Evolutionary conservation across 2,113 vertebrate genomes (phyloP).

Genomic region (Nothobranchius furzeri): DNA sequence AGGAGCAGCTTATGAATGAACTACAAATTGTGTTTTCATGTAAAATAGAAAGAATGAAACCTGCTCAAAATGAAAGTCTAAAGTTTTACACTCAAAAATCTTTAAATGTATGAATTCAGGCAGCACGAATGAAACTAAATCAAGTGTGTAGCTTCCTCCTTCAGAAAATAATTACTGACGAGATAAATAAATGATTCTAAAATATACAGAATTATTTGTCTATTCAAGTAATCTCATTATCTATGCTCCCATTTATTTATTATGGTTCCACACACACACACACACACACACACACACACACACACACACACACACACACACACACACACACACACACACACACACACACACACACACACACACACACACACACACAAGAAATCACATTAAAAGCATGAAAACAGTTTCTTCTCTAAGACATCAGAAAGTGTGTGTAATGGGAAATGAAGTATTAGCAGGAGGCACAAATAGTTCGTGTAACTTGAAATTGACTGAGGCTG

Average conservation of each 20-base stretch:
- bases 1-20: constrained; percentile 14
- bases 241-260: constrained; percentile 48
- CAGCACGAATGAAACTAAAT: too few relatives aligned
- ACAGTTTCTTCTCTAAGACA: constrained; percentile 45
- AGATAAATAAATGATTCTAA: constrained; percentile 1
- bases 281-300: too few relatives aligned
- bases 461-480: constrained; percentile 84
- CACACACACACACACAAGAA: constrained; percentile 6
- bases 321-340: background rate
- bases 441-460: constrained; percentile 81
- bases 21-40: constrained; percentile 12
- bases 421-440: constrained; percentile 73
- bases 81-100: too few relatives aligned
- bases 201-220: constrained; percentile 51
- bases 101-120: too few relatives aligned
- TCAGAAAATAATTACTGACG: constrained; percentile 33
- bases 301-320: too few relatives aligned
- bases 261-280: constrained; percentile 35
- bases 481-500: constrained; percentile 84
- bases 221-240: constrained; percentile 29
- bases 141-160: constrained; percentile 13
- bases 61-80: too few relatives aligned
- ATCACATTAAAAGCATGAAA: constrained; percentile 53
- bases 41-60: constrained; percentile 1
- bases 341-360: constrained; percentile 11